Percentiles rank a stretch among this genome's conserved stretches.
Conservation (phyloP, 2,888 invertebrate genomes). For the Zhengitettix transpicula region DNA sequence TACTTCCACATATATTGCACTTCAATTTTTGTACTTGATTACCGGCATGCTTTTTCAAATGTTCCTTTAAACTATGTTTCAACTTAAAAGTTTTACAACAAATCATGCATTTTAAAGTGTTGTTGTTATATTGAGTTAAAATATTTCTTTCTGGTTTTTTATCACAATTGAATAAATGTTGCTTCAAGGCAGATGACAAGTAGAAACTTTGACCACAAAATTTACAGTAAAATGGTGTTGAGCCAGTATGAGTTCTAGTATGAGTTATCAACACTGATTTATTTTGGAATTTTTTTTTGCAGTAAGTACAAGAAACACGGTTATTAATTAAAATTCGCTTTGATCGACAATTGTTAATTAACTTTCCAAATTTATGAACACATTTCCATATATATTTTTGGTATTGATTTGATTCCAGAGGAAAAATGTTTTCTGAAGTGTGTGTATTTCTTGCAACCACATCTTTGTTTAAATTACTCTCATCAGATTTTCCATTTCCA, state of each 20-base stretch:
- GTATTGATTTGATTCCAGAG: no score
- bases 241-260: conserved; percentile 31
- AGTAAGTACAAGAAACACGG: conserved; percentile 1
- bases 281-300: neutral
- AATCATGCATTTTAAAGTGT: conserved; percentile 1
- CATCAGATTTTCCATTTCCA: neutral
- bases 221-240: conserved; percentile 46
- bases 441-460: no score
- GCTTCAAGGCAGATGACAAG: conserved; percentile 1
- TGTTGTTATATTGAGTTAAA: neutral
- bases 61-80: conserved; percentile 4
- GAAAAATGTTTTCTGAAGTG: no score
- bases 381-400: neutral
- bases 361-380: neutral
- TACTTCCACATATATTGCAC: conserved; percentile 6
- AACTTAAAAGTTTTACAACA: conserved; percentile 5
- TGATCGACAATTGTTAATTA: neutral
- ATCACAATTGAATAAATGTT: neutral
- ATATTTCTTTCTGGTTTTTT: neutral
- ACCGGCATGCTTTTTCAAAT: conserved; percentile 4
- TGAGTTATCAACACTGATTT: conserved; percentile 19
- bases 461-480: neutral
- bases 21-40: conserved; percentile 2
- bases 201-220: conserved; percentile 3
- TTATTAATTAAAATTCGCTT: neutral